A percentile compares a stretch with the other conserved stretches of the same genome.
phyloP scores from a whole-genome alignment of 2,888 invertebrate species.

The Sinelater perroti region DNA sequence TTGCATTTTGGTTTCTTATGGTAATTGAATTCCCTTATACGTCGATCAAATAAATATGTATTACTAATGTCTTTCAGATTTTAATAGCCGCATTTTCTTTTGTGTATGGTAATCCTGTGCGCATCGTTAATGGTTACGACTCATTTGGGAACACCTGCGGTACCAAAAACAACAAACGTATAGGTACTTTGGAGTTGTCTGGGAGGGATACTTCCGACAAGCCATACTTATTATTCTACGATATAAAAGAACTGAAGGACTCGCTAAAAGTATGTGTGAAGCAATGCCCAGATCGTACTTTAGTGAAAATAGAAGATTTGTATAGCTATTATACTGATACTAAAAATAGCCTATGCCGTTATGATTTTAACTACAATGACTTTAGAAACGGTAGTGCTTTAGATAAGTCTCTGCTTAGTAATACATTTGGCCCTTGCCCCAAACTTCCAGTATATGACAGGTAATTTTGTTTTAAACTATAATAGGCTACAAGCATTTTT shows the following conservation, averaged over 20 bases:
- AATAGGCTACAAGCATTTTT: neutral
- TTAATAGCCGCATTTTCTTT: constrained; percentile 86
- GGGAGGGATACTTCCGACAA: constrained; percentile 83
- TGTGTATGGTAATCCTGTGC: constrained; percentile 85
- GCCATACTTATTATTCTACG: constrained; percentile 84
- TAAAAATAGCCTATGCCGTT: constrained; percentile 80
- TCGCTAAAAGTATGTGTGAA: constrained; percentile 91
- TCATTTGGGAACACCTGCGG: constrained; percentile 96
- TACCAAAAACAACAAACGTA: constrained; percentile 77
- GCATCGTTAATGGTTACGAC: constrained; percentile 90
- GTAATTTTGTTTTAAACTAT: constrained; percentile 54
- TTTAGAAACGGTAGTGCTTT: constrained; percentile 53
- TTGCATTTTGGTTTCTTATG: constrained; percentile 85
- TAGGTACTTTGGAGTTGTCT: constrained; percentile 77
- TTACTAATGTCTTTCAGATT: constrained; percentile 65
- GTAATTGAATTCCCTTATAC: constrained; percentile 63
- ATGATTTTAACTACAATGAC: constrained; percentile 70
- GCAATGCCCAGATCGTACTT: constrained; percentile 77
- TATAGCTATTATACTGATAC: constrained; percentile 76
- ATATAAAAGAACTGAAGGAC: constrained; percentile 76
- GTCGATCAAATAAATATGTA: constrained; percentile 13
- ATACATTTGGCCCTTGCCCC: constrained; percentile 80
- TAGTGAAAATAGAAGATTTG: constrained; percentile 73
- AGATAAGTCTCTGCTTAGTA: constrained; percentile 51
- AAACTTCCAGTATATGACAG: constrained; percentile 79